Percentiles rank a stretch among this genome's conserved stretches.
Conservation (phyloP, 2,797 vertebrate species). For the Enteromius unitaeniatus region DNA sequence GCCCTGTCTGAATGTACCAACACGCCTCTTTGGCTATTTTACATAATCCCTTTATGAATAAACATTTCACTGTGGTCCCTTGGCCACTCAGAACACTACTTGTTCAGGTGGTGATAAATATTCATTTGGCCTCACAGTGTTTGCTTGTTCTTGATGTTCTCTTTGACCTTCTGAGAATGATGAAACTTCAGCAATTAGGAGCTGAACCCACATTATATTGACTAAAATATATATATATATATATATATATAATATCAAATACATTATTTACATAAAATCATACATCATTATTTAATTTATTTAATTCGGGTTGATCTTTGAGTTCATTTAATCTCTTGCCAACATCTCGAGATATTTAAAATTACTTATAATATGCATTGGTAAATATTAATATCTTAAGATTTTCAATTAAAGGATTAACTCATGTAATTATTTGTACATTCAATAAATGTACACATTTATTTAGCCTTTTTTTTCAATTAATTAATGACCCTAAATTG, state of each 20-base stretch:
- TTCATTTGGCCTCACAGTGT: slow-evolving; percentile 62
- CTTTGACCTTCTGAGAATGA: slow-evolving; percentile 47
- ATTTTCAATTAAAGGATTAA: not conserved
- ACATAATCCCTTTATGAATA: slow-evolving; percentile 73
- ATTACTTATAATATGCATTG: not conserved
- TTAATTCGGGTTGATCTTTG: not conserved
- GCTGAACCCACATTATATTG: not conserved
- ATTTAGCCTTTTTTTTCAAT: not conserved
- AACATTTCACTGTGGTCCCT: slow-evolving; percentile 63
- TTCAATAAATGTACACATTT: not conserved
- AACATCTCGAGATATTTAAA: not conserved
- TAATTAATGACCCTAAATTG: not conserved
- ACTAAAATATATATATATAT: too few relatives aligned
- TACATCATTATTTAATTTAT: not conserved
- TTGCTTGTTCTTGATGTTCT: slow-evolving; percentile 49
- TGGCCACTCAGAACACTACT: slow-evolving; percentile 59
- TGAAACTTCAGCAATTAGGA: slow-evolving; percentile 35
- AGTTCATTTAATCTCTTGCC: not conserved
- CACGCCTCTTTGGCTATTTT: slow-evolving; percentile 64
- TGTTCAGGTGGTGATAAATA: slow-evolving; percentile 67
- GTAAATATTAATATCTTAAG: not conserved
- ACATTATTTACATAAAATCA: not conserved
- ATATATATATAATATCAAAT: not conserved
- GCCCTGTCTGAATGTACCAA: slow-evolving; percentile 62
- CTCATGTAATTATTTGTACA: not conserved